Evolutionary conservation across 92 coral and sea anemone genomes (phyloP).

Genomic region (Actinostola sp.): DNA sequence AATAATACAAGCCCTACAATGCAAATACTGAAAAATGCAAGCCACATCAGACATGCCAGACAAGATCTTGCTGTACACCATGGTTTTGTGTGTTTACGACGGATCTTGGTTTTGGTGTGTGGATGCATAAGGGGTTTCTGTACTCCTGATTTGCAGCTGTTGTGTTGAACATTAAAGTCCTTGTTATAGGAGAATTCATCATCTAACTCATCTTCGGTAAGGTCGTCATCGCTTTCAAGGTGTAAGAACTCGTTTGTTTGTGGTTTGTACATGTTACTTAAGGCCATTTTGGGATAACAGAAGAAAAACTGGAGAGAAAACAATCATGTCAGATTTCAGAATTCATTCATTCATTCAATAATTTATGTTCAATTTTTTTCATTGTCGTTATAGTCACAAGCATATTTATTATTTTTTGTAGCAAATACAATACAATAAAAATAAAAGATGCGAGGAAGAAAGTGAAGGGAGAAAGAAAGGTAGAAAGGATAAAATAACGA

Average conservation of each 20-base stretch:
- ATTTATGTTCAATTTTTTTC: too few relatives aligned
- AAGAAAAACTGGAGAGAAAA: not conserved
- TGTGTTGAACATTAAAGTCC: constrained; percentile 56
- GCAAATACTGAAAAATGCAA: constrained; percentile 78
- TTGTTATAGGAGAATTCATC: constrained; percentile 69
- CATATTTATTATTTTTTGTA: not conserved
- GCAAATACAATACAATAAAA: not conserved
- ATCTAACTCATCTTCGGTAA: constrained; percentile 78
- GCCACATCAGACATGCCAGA: constrained; percentile 81
- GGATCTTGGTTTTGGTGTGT: constrained; percentile 69
- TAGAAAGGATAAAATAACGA: too few relatives aligned
- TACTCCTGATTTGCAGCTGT: constrained; percentile 49
- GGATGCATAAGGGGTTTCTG: constrained; percentile 67
- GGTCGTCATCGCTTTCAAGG: constrained; percentile 86
- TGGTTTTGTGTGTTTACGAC: constrained; percentile 72
- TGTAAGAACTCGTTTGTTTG: constrained; percentile 87
- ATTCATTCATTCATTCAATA: not conserved
- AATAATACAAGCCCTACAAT: constrained; percentile 74
- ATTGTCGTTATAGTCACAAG: too few relatives aligned
- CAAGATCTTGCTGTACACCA: constrained; percentile 89
- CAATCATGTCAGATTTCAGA: not conserved
- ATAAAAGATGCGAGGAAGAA: too few relatives aligned
- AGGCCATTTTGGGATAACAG: constrained; percentile 59
- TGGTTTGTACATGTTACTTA: constrained; percentile 92
- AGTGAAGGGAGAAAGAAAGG: too few relatives aligned